Evolutionary conservation across 2,113 vertebrate genomes (phyloP).

Genomic region (Anoura caudifer): DNA sequence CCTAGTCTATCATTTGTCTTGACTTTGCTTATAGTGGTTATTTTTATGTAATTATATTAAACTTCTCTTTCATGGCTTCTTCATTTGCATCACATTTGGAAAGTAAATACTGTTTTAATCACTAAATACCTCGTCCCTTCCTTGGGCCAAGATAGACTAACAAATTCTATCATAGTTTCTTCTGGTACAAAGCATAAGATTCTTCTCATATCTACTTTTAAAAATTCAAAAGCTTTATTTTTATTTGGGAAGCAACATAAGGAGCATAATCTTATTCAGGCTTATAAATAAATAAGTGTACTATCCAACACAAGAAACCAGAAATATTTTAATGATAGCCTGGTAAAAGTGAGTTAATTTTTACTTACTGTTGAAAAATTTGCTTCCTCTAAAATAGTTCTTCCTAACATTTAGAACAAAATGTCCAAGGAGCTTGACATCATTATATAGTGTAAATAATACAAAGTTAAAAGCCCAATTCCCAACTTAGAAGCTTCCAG

Average conservation of each 20-base stretch:
- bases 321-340: constrained; percentile 30
- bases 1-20: not conserved
- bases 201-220: not conserved
- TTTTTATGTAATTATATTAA: constrained; percentile 18
- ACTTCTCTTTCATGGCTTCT: constrained; percentile 3
- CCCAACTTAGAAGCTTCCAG: not conserved
- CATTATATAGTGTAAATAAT: not conserved
- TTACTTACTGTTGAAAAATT: constrained; percentile 4
- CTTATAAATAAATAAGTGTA: constrained; percentile 39
- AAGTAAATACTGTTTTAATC: not conserved
- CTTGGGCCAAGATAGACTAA: not conserved
- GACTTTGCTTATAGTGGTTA: not conserved
- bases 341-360: not conserved
- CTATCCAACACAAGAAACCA: not conserved
- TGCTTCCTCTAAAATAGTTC: constrained; percentile 26
- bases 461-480: constrained; percentile 11
- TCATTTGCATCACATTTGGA: not conserved
- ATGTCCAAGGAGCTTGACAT: not conserved
- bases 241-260: constrained; percentile 34
- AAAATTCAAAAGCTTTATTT: constrained; percentile 36
- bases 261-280: constrained; percentile 18
- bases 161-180: constrained; percentile 25
- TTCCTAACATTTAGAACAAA: constrained; percentile 14
- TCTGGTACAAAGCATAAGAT: not conserved
- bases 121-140: not conserved